Base-by-base conservation (phyloP, 2,113 vertebrate genomes). In the Aepyceros melampus region DNA sequence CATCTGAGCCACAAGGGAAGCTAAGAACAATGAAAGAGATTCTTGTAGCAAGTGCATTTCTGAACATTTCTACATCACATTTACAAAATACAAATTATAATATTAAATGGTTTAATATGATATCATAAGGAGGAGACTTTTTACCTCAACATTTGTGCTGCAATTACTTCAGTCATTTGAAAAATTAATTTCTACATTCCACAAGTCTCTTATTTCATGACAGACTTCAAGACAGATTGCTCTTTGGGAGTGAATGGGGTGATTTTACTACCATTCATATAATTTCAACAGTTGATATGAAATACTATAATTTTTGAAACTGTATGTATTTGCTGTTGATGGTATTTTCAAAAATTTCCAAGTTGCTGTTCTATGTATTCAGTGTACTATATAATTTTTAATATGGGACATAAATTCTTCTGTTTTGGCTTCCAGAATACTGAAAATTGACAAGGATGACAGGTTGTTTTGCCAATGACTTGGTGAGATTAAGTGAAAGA, bases 381-480 rank as follows among this genome's bases (percentile, higher is more conserved):
- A 87, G 90, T 40, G 23, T 31, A 79, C 14, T 14, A 33, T 76
- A n/a, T 88, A 15, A 71, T 79, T 85, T 84, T 60, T 87, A 88
- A 78, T 71, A 76, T 91, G 43, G 40, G 25, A 88, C 31, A 91
- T 91, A 84, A 83, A 93, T 95, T 86, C 49, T 87, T 95, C 74
- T 64, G 27, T 33, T 51, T 33, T 84, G 43, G n/a, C 53, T 16
- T 23, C 29, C 21, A 64, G 40, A 33, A 83, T 47, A 53, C 51
- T 91, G 55, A 87, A 97, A 93, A 76, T 92, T 67, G 81, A 87
- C 12, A 95, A 43, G 5, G 43, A 64, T 49, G 55, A 93, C 27
- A 85, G 76, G 47, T 43, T 78, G 17, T 64, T 51, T 51, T 93
- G 82, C 60, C 10, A 78, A 56, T n/a, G 51, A 90, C 36, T 23